These are phyloP conservation scores for Cephus spinipes DNA, from an alignment of 2,888 invertebrate species.

Conservation along the genomic window DNA sequence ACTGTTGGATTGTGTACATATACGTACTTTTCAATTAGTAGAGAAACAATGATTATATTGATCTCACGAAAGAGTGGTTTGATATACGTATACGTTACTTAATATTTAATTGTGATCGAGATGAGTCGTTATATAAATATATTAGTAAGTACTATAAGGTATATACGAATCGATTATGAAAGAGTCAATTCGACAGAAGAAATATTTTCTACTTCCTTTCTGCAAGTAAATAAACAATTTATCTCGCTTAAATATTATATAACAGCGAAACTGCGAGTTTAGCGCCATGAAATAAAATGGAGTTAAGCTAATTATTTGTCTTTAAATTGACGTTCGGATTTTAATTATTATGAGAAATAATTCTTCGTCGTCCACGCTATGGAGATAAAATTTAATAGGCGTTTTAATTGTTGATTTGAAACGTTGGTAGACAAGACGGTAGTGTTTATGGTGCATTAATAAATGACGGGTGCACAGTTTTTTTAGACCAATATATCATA, in stretches of 20 bases:
- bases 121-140: neutral
- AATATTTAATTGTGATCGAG: neutral
- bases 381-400: no score
- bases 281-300: neutral
- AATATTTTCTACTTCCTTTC: neutral
- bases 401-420: no score
- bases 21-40: neutral
- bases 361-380: neutral
- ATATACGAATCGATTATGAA: conserved; percentile 7
- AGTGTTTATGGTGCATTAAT: neutral
- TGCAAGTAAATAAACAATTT: neutral
- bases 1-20: neutral
- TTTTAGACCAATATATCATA: neutral
- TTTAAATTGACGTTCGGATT: conserved; percentile 11
- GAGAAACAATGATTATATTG: no score
- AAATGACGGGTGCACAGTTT: neutral
- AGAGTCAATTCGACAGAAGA: conserved; percentile 9
- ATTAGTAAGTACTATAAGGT: neutral
- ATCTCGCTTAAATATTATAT: conserved; percentile 35
- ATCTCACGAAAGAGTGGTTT: no score
- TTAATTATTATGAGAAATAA: conserved; percentile 4
- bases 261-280: conserved; percentile 21
- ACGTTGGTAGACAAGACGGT: neutral
- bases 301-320: conserved; percentile 13
- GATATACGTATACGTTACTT: no score